Base-by-base conservation (phyloP, 2,113 vertebrate species). In the Spheniscus mendiculus region DNA sequence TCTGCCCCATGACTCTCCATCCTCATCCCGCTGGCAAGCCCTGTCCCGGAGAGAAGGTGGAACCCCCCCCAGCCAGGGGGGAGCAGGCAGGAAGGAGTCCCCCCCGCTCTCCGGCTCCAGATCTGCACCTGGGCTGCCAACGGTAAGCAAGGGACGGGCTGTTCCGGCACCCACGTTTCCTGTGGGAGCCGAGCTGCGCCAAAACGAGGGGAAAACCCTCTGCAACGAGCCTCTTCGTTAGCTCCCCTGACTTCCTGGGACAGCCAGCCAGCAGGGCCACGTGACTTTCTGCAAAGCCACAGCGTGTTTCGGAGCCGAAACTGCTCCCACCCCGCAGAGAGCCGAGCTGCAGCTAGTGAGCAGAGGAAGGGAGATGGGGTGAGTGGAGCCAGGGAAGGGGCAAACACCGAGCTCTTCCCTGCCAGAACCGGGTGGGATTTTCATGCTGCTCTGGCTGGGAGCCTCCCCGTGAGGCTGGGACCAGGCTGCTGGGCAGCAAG, bases 1-100 rank as follows among this genome's bases (percentile, higher is more conserved):
- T 89, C 52, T 63, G 22, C 32, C 49, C 76, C 0, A 0, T 10
- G 36, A 66, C 27, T 83, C 53, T 77, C 58, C 50, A 66, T 84
- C 63, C 40, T 59, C 29, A 56, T 45, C 34, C 52, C 0, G 0
- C 3, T 4, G 2, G 16, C 1, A 0, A 49, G 34, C 42, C 15
- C 36, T 49, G 38, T 21, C 9, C 23, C 6, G 6, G 22, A 62
- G n/a, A 12, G 17, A 32, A 45, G 38, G 32, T 34, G 49, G 30
- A 69, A 44, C 10, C 5, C 25, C 76, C 14, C 15, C 18, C 36
- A 52, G 82, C 15, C 15, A 27, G 13, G 2, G 9, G 10, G 25
- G 13, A 76, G 55, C 19, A 6, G 63, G 49, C 59, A 95, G 42
- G 58, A 49, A 85, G 45, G 50, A 66, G 53, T 45, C 13, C 3